Evolutionary conservation across 2,797 vertebrate genomes (phyloP).

Genomic region (Erethizon dorsatum): DNA sequence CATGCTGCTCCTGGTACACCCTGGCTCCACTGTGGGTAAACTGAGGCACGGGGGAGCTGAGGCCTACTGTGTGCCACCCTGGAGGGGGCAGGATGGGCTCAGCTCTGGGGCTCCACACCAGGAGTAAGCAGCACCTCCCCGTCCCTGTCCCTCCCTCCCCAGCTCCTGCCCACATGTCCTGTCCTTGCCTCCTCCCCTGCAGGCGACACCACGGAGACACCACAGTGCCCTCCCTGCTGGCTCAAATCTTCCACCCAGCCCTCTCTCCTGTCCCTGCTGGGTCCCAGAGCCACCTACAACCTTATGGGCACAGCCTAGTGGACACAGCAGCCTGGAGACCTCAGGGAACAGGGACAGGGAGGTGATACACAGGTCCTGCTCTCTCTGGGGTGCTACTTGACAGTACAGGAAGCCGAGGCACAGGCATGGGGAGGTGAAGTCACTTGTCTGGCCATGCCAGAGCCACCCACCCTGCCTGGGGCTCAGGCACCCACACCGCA

Average conservation of each 20-base stretch:
- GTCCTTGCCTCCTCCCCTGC: conserved; percentile 76
- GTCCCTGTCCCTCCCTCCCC: conserved; percentile 60
- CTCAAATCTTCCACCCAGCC: background rate
- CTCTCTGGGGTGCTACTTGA: background rate
- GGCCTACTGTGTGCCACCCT: background rate
- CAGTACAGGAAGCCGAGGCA: background rate
- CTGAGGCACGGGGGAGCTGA: background rate
- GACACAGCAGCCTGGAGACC: background rate
- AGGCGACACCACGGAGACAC: conserved; percentile 72
- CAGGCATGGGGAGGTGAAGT: background rate
- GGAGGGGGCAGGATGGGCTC: background rate
- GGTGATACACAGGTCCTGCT: background rate
- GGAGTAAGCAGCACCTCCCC: background rate
- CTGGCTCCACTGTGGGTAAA: background rate
- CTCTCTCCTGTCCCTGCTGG: background rate
- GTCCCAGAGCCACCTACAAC: background rate
- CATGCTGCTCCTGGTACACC: background rate
- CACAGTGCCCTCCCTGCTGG: background rate
- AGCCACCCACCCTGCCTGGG: background rate
- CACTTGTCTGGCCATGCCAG: background rate
- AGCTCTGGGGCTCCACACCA: background rate
- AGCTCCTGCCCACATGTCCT: background rate
- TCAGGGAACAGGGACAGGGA: background rate
- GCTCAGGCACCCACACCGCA: rapidly evolving
- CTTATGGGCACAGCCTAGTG: background rate